These are phyloP conservation scores for Iguana delicatissima DNA, from an alignment of 2,797 vertebrate species.

Conservation along the genomic window DNA sequence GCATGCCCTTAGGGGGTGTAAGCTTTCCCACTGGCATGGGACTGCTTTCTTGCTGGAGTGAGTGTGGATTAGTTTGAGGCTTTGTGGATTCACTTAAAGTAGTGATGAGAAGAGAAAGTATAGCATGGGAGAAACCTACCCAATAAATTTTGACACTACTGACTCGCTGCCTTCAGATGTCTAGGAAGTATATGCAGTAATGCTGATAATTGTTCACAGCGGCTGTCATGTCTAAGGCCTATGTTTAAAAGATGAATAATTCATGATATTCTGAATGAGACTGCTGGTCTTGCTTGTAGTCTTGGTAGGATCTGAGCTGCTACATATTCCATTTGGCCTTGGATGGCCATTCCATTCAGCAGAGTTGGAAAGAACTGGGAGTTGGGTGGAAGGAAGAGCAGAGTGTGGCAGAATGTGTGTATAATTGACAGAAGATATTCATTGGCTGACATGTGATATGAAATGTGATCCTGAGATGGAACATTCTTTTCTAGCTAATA, in stretches of 20 bases:
- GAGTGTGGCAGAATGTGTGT: background rate
- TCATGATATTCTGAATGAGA: background rate
- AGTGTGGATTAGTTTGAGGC: background rate
- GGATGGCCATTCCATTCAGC: background rate
- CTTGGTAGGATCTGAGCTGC: constrained; percentile 1
- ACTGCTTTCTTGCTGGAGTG: background rate
- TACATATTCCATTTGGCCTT: background rate
- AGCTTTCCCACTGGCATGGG: background rate
- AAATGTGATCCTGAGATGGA: too few species aligned
- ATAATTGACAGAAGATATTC: background rate
- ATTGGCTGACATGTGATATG: too few species aligned
- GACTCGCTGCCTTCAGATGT: background rate
- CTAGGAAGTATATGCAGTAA: too few species aligned
- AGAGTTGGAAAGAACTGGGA: background rate
- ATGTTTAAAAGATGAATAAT: background rate
- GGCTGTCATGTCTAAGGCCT: background rate
- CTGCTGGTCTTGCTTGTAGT: background rate
- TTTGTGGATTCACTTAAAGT: background rate
- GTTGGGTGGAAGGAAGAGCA: background rate
- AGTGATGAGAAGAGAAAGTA: too few species aligned
- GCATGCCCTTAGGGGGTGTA: background rate
- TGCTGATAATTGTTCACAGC: background rate
- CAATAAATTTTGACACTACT: background rate
- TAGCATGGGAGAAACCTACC: background rate
- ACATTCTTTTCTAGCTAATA: background rate